phyloP scores from a whole-genome alignment of 2,113 vertebrate species.

The Corythornis madagascariensis region DNA sequence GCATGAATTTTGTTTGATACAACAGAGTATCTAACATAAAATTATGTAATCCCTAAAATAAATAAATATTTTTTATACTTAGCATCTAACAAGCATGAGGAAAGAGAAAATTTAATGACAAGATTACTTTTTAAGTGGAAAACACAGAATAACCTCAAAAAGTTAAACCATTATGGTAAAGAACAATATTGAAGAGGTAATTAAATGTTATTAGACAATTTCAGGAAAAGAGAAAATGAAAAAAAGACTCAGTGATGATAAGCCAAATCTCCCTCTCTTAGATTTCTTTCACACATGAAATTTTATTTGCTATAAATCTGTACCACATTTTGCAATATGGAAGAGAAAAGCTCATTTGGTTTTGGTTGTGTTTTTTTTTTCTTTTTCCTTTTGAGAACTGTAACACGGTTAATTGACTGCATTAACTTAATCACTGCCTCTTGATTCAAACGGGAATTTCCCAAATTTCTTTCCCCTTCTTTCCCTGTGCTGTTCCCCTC shows the following conservation, averaged over 20 bases:
- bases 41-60: conserved; percentile 8
- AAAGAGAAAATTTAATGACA: conserved; percentile 4
- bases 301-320: not conserved
- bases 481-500: not conserved
- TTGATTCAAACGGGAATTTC: not conserved
- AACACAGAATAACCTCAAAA: conserved; percentile 17
- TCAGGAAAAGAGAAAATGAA: not conserved
- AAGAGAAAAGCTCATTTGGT: not conserved
- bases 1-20: not conserved
- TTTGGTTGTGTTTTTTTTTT: not conserved
- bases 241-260: conserved; percentile 21
- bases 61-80: not conserved
- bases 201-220: conserved; percentile 5
- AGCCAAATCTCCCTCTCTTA: not conserved
- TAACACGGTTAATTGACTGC: not conserved
- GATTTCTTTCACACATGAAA: not conserved
- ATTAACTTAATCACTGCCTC: not conserved
- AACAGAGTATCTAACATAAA: conserved; percentile 13
- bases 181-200: conserved; percentile 17
- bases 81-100: not conserved
- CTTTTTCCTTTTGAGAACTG: not conserved
- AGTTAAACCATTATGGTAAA: not conserved
- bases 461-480: not conserved
- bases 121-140: conserved; percentile 35
- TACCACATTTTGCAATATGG: not conserved